These are phyloP conservation scores for Apamea epomidion DNA, from an alignment of 2,888 invertebrate genomes.

Conservation along the genomic window DNA sequence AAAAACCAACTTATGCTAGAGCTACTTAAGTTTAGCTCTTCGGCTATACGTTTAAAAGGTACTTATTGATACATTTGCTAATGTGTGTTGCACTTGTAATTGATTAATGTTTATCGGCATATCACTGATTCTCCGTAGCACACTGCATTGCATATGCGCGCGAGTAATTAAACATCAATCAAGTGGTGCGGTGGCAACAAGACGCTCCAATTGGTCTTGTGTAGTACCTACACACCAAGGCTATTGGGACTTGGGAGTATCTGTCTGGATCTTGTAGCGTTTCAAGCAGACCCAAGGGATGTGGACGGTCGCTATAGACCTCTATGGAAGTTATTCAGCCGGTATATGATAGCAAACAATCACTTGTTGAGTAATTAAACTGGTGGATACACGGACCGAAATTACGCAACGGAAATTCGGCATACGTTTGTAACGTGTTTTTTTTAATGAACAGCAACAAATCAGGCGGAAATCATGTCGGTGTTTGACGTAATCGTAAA, in stretches of 20 bases:
- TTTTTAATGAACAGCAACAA: not conserved
- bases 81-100: conserved; percentile 16
- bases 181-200: conserved; percentile 40
- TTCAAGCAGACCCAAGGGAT: conserved; percentile 30
- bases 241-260: conserved; percentile 27
- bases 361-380: conserved; percentile 34
- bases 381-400: not conserved
- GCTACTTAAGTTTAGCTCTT: not conserved
- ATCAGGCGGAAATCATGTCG: not conserved
- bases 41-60: not conserved
- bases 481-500: not conserved
- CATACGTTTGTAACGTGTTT: not conserved
- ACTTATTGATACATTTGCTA: not conserved
- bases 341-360: conserved; percentile 14
- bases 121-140: conserved; percentile 39
- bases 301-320: not conserved
- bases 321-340: not conserved
- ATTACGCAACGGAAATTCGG: not conserved
- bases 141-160: conserved; percentile 44
- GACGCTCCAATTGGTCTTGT: conserved; percentile 33
- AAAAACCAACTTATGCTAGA: not conserved
- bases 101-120: conserved; percentile 33
- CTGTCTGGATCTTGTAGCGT: conserved; percentile 32
- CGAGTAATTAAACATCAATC: conserved; percentile 63
- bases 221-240: not conserved